Evolutionary conservation across 2,888 invertebrate genomes (phyloP), one percentile per base, ranked within the genome.

Genomic region (Scaptomyza flava): DNA sequence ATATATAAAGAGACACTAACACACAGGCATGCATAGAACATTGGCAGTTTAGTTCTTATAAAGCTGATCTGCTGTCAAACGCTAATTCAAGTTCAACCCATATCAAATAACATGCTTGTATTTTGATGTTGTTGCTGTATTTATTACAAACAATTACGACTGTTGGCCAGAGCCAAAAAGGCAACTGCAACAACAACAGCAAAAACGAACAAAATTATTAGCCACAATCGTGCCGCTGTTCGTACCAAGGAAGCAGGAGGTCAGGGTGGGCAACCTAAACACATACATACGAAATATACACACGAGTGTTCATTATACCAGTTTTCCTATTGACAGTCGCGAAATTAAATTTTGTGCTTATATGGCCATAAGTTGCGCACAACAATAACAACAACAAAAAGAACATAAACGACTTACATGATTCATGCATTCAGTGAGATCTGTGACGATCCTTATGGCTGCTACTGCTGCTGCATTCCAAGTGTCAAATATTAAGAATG

Each of bases 31-130:
- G 59, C 48, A 63, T 34, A 53, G 50, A 62, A 65, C 59, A 66
- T 73, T 54, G 48, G 51, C 65, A 68, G 66, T 70, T 77, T 72
- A 64, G 79, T 85, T 82, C 83, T 82, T 80, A 80, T 68, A 82
- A 82, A 81, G 72, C 72, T 60, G 70, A 87, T 75, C 82, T 80
- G 84, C 80, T 82, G 87, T 82, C 84, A 84, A 82, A 88, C 79
- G 77, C 72, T 87, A 78, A 86, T 83, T 87, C 87, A 87, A 87
- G 89, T 87, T 87, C 85, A 87, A 78, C 64, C 87, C 86, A 86
- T 82, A 82, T 82, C 86, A 83, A 86, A 82, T 82, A 81, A 81
- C 82, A 81, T 72, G 78, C 79, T 79, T 79, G 79, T 71, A 63
- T 50, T 69, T 56, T 43, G 17, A 81, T 71, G 77, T 79, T 79